These are phyloP conservation scores for Mylabris sibirica DNA, from an alignment of 2,888 invertebrate species.

Conservation along the genomic window DNA sequence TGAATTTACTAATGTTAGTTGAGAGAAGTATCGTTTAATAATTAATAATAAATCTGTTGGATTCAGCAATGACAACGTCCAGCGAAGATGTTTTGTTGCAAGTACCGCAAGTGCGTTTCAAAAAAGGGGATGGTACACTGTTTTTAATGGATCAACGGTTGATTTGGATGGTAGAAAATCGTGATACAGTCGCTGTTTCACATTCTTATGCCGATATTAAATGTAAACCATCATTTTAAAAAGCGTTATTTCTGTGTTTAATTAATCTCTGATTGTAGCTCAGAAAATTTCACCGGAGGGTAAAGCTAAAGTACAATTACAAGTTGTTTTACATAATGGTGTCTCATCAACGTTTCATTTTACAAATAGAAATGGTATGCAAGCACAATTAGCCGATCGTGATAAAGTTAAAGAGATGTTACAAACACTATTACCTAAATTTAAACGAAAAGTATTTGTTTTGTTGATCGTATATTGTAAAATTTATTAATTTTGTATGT, in stretches of 20 bases:
- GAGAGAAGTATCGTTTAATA: neutral
- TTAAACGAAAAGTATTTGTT: conserved; percentile 82
- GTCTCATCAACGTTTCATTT: conserved; percentile 98
- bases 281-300: conserved; percentile 98
- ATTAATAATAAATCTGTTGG: neutral
- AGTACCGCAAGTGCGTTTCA: conserved; percentile 90
- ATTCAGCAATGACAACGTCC: conserved; percentile 77
- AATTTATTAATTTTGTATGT: neutral
- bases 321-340: conserved; percentile 93
- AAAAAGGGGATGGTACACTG: conserved; percentile 95
- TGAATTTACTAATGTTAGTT: neutral
- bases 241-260: neutral
- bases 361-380: conserved; percentile 83
- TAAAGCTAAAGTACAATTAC: conserved; percentile 97
- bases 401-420: conserved; percentile 93
- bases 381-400: conserved; percentile 86
- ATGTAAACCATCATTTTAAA: conserved; percentile 67
- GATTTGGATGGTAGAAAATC: conserved; percentile 95
- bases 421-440: conserved; percentile 90
- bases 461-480: neutral
- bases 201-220: conserved; percentile 96
- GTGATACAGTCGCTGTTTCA: conserved; percentile 90
- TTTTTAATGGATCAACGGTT: conserved; percentile 95
- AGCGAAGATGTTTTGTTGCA: conserved; percentile 95
- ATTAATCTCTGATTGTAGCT: conserved; percentile 47